phyloP scores from a whole-genome alignment of 2,888 invertebrate genomes.

The Polydrusus cervinus region DNA sequence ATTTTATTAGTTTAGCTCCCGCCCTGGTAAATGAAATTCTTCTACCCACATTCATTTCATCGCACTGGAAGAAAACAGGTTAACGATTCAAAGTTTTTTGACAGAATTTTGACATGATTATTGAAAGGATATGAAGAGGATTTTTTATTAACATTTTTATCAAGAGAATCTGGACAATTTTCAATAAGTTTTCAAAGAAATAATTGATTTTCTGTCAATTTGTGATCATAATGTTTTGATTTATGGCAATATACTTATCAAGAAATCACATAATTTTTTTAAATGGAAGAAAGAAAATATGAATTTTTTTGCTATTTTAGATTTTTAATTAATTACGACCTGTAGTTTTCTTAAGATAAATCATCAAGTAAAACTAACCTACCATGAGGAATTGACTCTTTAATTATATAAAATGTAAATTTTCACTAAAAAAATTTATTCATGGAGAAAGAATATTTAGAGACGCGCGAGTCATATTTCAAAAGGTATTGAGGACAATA shows the following conservation, averaged over 20 bases:
- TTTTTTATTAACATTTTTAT: background rate
- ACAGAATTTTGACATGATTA: conserved; percentile 10
- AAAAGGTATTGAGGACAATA: too few relatives aligned
- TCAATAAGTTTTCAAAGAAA: background rate
- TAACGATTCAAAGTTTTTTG: background rate
- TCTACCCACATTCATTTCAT: background rate
- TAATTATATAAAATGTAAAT: too few relatives aligned
- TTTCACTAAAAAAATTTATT: too few relatives aligned
- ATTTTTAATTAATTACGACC: too few relatives aligned
- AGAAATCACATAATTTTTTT: background rate
- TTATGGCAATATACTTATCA: background rate
- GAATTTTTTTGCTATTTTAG: too few relatives aligned
- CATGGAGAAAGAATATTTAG: too few relatives aligned
- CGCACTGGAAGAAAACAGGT: background rate
- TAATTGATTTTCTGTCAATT: conserved; percentile 18
- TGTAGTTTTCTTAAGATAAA: too few relatives aligned
- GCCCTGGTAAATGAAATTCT: background rate
- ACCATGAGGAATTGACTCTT: too few relatives aligned
- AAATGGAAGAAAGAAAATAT: too few relatives aligned
- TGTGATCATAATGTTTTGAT: background rate
- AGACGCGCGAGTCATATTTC: too few relatives aligned
- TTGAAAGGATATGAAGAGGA: background rate
- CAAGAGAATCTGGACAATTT: background rate
- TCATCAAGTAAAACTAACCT: too few relatives aligned
- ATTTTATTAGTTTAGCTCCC: background rate